Conservation (phyloP, 2,797 vertebrate species). For the Hoplostethus mediterraneus region DNA sequence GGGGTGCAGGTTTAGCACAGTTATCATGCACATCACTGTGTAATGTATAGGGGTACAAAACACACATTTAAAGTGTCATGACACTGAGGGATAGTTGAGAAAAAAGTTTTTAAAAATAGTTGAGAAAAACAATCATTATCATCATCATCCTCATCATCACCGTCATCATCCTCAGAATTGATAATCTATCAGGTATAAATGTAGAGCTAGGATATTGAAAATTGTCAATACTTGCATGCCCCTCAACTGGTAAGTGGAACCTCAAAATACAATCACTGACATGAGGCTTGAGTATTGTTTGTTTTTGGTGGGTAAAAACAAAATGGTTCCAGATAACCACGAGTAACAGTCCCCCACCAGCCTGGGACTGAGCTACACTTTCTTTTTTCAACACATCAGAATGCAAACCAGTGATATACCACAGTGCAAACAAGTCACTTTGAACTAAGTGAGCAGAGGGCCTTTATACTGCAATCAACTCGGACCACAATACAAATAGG, state of each 20-base stretch:
- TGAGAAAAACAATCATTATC: background rate
- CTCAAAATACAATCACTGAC: background rate
- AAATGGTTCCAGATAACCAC: constrained; percentile 6
- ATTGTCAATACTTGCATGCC: background rate
- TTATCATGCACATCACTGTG: background rate
- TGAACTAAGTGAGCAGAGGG: constrained; percentile 38
- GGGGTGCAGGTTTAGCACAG: background rate
- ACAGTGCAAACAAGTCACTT: constrained; percentile 43
- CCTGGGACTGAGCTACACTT: background rate
- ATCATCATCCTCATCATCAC: constrained; percentile 15
- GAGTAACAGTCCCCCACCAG: background rate
- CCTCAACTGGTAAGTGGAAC: background rate
- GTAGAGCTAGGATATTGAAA: background rate
- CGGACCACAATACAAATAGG: constrained; percentile 69
- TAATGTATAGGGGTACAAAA: background rate
- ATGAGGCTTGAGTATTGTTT: background rate
- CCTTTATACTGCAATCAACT: constrained; percentile 28
- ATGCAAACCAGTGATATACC: background rate
- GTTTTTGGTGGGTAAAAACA: background rate
- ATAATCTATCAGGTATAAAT: background rate
- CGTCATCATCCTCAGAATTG: background rate
- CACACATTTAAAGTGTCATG: background rate
- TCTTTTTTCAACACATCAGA: constrained; percentile 9
- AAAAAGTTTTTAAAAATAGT: background rate
- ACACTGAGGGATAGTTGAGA: background rate